Evolutionary conservation across 1,140 invertebrate genomes (phyloP), one percentile per base, ranked within the genome.

Genomic region (Hylaeus volcanicus): DNA sequence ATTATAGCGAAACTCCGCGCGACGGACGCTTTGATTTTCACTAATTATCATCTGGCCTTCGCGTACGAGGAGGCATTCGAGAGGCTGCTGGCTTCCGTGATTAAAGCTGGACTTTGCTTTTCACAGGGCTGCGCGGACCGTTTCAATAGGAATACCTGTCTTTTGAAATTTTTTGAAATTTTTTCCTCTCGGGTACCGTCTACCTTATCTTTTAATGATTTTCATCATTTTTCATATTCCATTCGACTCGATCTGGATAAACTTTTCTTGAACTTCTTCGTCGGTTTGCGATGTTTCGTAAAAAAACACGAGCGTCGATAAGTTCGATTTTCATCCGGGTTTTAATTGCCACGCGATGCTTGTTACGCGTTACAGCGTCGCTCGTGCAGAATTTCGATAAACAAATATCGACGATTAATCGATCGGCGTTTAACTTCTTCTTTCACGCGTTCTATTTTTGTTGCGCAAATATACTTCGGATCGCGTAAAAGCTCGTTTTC

Each of bases 401-500:
- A 77, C 70, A 77, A 60, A 77, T 58, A 70, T 77, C 26, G 5
- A 0, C 26, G 26, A n/a, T 58, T 60, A 77, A 51, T 60, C 55
- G 55, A n/a, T 11, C 55, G 9, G 4, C 9, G 4, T 77, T 77
- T 77, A 51, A 69, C 69, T 15, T n/a, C 41, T n/a, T 56, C 37
- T 26, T 66, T n/a, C 3, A 3, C n/a, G 5, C n/a, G 5, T 45
- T 26, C 43, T 5, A 45, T 39, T 14, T 2, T 58, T 48, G 68
- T 58, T 6, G 6, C 45, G 5, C 14, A 45, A 58, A 76, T 37
- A 37, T 2, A 8, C 5, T 76, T 51, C 3, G 1, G 11, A 48
- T 66, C 43, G 26, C 6, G 26, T n/a, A n/a, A 26, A 66, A 45
- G 9, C 6, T 48, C 26, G 11, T 41, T 12, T 41, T 3, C 37